Conservation (phyloP, 53 echinoderm and acorn worm genomes). For the Mesocentrotus franciscanus region DNA sequence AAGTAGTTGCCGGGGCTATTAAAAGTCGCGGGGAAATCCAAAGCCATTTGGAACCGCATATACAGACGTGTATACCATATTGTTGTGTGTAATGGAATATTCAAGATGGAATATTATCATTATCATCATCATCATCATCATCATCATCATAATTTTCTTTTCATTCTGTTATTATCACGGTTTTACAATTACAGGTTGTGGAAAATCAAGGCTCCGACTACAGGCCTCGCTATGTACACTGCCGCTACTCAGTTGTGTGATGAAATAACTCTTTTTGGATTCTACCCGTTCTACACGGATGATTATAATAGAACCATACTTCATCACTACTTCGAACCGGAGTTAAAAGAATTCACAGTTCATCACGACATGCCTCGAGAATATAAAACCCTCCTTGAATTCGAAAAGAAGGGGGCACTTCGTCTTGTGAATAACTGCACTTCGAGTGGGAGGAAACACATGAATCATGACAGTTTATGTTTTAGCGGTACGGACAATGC, state of each 20-base stretch:
- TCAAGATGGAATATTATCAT: no score
- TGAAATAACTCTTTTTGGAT: not conserved
- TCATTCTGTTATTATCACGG: no score
- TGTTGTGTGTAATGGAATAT: no score
- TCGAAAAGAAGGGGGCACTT: not conserved
- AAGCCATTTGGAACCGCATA: no score
- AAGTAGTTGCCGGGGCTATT: no score
- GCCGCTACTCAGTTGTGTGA: not conserved
- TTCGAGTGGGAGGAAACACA: not conserved
- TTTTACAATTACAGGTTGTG: not conserved
- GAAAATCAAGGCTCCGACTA: not conserved
- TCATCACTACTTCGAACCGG: not conserved
- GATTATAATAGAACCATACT: not conserved
- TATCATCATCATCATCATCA: no score
- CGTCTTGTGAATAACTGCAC: not conserved
- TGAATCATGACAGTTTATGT: no score
- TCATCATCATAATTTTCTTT: no score
- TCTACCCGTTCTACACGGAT: conserved; percentile 34
- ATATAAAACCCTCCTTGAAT: not conserved
- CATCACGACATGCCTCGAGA: not conserved
- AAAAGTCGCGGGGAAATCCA: no score
- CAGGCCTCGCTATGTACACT: not conserved
- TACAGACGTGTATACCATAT: no score
- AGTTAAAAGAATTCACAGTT: not conserved
- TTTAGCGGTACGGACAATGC: no score